These are phyloP conservation scores for Zeugodacus cucurbitae DNA, from an alignment of 1,140 invertebrate genomes.

Conservation along the genomic window DNA sequence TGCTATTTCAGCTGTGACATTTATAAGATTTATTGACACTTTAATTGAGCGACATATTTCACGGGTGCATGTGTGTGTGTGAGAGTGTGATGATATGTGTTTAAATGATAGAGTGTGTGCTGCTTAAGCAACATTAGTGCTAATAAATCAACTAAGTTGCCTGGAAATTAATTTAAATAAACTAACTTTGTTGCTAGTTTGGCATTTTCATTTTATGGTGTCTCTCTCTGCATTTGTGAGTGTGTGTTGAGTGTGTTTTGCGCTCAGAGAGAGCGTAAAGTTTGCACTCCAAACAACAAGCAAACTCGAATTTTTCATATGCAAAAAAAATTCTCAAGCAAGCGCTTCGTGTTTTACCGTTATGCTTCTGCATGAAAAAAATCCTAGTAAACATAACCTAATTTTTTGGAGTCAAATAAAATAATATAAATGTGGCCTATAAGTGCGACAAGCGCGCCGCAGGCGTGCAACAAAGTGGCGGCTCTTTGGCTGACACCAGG, in stretches of 20 bases:
- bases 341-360: background rate
- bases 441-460: background rate
- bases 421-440: background rate
- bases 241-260: background rate
- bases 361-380: background rate
- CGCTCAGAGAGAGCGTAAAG: background rate
- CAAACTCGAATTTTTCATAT: background rate
- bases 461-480: slow-evolving; percentile 7
- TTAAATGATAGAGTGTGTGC: too few species aligned
- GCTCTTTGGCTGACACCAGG: slow-evolving; percentile 5
- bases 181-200: background rate
- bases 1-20: background rate
- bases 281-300: background rate
- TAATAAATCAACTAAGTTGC: background rate
- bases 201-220: too few species aligned
- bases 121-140: background rate
- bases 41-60: background rate
- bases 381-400: background rate
- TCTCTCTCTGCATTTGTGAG: background rate
- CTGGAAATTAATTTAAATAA: slow-evolving; percentile 1
- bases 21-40: background rate
- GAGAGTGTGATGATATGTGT: too few species aligned
- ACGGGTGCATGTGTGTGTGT: background rate
- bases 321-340: background rate
- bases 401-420: background rate